Evolutionary conservation across 2,888 invertebrate species (phyloP).

Genomic region (Lobophora halterata): DNA sequence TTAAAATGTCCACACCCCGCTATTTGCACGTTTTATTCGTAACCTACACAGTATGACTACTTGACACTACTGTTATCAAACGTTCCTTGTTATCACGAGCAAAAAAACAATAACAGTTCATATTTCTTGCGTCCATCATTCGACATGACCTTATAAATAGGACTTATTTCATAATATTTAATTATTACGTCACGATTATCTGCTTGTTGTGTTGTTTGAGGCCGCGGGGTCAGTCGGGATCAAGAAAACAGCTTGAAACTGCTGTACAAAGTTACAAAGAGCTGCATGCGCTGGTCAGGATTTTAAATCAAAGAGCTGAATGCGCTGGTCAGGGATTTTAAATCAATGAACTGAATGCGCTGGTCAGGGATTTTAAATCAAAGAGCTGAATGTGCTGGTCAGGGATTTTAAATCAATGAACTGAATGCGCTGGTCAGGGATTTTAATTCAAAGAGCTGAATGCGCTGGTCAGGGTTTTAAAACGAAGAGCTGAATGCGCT

Average conservation of each 20-base stretch:
- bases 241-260: conserved; percentile 38
- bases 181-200: conserved; percentile 39
- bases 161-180: conserved; percentile 40
- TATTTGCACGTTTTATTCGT: too few relatives aligned
- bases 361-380: background rate
- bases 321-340: too few relatives aligned
- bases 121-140: conserved; percentile 11
- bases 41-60: too few relatives aligned
- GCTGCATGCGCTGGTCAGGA: background rate
- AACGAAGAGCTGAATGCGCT: too few relatives aligned
- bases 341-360: background rate
- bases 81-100: too few relatives aligned
- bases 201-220: conserved; percentile 37
- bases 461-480: background rate
- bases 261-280: conserved; percentile 24
- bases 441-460: too few relatives aligned
- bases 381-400: too few relatives aligned
- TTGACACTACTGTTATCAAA: too few relatives aligned
- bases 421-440: too few relatives aligned
- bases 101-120: conserved; percentile 13
- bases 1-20: too few relatives aligned
- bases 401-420: too few relatives aligned
- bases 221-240: conserved; percentile 34
- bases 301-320: background rate
- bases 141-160: conserved; percentile 16